phyloP scores from a whole-genome alignment of 2,113 vertebrate genomes.

The Chiloscyllium plagiosum region DNA sequence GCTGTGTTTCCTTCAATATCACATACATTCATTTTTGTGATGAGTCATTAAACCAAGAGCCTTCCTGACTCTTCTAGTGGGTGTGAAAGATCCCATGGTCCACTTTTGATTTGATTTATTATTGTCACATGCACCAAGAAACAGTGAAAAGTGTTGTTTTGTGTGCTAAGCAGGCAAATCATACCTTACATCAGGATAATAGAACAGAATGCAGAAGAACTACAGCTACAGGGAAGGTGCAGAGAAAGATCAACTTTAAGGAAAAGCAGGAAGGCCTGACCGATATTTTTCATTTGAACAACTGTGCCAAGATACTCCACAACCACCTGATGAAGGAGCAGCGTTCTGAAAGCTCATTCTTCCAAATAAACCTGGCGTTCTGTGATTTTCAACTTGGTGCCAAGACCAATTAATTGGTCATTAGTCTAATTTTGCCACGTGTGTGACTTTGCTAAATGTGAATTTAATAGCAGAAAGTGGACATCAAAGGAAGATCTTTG shows the following conservation, averaged over 20 bases:
- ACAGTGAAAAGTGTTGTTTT: too few species aligned
- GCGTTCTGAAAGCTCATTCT: too few species aligned
- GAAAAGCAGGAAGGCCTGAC: neutral
- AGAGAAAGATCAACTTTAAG: neutral
- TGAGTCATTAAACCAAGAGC: neutral
- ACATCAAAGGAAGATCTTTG: neutral
- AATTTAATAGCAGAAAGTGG: neutral
- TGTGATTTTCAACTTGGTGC: too few species aligned
- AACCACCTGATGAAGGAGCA: too few species aligned
- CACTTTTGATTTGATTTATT: neutral
- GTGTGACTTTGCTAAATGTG: neutral
- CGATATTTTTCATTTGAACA: neutral
- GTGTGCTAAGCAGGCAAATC: too few species aligned
- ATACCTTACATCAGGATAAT: too few species aligned
- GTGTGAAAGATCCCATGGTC: neutral
- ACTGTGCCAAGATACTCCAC: neutral
- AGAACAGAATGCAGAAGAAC: too few species aligned
- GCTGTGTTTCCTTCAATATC: neutral
- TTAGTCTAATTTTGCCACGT: neutral
- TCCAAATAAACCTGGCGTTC: too few species aligned
- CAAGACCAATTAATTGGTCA: neutral
- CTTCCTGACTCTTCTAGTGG: neutral
- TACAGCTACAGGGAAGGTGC: too few species aligned
- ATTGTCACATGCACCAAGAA: too few species aligned
- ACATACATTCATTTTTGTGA: neutral